Conservation (phyloP, 2,113 vertebrate genomes). For the Oreotrochilus melanogaster region DNA sequence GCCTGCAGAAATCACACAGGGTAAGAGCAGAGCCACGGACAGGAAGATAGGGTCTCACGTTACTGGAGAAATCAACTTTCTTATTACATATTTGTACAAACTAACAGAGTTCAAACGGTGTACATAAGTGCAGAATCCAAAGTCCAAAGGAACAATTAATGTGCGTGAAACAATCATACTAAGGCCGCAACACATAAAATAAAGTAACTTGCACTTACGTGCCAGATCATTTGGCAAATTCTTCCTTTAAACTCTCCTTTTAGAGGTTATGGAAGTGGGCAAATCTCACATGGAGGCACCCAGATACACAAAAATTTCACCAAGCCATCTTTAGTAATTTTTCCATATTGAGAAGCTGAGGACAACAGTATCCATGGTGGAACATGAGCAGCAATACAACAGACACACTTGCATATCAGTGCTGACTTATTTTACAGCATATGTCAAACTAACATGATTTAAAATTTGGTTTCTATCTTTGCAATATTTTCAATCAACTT, state of each 20-base stretch:
- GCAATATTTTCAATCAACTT: background rate
- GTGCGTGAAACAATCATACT: background rate
- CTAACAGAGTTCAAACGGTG: background rate
- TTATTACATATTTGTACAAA: background rate
- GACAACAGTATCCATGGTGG: background rate
- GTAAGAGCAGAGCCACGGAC: background rate
- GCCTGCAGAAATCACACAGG: background rate
- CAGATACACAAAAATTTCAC: background rate
- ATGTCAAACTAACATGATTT: background rate
- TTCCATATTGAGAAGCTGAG: background rate
- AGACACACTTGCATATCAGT: accelerated
- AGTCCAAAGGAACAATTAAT: slow-evolving; percentile 25
- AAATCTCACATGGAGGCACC: background rate
- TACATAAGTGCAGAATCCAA: background rate
- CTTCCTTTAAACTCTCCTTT: background rate
- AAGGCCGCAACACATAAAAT: background rate
- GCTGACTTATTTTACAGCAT: background rate
- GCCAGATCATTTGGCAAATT: background rate
- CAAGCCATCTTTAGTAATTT: background rate
- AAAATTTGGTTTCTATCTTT: background rate
- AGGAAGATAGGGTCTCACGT: background rate
- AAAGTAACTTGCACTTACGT: background rate
- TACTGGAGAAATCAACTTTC: background rate
- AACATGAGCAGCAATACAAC: background rate
- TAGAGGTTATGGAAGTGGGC: background rate